Base-by-base conservation (phyloP, 1,140 invertebrate species). In the Glossosoma conforme region DNA sequence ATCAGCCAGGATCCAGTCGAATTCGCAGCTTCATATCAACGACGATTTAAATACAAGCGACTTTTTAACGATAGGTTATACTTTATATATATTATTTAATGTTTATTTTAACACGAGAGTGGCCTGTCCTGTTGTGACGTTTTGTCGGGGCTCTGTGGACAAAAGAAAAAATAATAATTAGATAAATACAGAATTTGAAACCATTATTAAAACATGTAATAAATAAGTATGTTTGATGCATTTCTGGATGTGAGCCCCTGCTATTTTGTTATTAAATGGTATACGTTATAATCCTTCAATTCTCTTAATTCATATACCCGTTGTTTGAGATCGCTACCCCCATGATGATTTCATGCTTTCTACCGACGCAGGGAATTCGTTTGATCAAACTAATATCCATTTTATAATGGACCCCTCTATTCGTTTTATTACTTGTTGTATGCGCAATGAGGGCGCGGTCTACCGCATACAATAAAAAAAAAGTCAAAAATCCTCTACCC, bases 101-200 rank as follows among this genome's bases (percentile, higher is more conserved):
- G n/a, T 15, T 21, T 30, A 43, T 30, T 59, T 68, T 67, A 72
- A 56, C 68, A 72, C 57, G 67, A 69, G 44, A 60, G 57, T 49
- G 69, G 64, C 66, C 72, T 72, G 59, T 72, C 69, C n/a, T 62
- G 68, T 50, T 73, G 70, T 52, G 68, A 71, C 55, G 68, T 66
- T 60, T 74, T 74, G 55, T 74, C 71, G 49, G 68, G 65, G 35
- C 65, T 67, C 72, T 75, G 72, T 65, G 74, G n/a, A 75, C 71
- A 72, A 74, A 60, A 52, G 46, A 47, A 53, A 70, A 65, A 65
- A 60, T 14, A 49, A 17, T 33, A 11, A 33, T 33, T 33, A 33
- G 32, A 5, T n/a, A n/a, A n/a, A n/a, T n/a, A n/a, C n/a, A n/a
- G n/a, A n/a, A n/a, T n/a, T n/a, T n/a, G n/a, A n/a, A n/a, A n/a